These are phyloP conservation scores for Turdus rufiventris DNA, from an alignment of 2,113 vertebrate species.

Conservation along the genomic window DNA sequence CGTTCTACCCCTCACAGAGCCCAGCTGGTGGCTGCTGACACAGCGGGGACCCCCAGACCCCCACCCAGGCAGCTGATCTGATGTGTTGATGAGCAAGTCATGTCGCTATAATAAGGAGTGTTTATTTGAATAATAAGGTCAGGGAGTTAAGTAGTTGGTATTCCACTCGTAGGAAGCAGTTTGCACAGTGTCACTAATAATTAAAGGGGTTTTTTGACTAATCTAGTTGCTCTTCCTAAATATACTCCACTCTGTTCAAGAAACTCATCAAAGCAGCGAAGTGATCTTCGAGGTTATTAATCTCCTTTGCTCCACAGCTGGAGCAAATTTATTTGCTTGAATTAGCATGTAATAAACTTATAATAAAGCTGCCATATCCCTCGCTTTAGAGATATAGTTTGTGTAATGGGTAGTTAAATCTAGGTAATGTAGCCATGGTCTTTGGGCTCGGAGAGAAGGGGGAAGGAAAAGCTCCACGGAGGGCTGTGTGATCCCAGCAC, in stretches of 20 bases:
- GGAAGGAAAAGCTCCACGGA: accelerated
- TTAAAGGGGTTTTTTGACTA: conserved; percentile 83
- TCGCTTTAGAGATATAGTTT: conserved; percentile 48
- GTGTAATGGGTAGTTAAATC: conserved; percentile 57
- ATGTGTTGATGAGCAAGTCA: conserved; percentile 48
- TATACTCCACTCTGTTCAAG: conserved; percentile 78
- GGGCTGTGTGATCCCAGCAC: background rate
- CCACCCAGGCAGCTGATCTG: conserved; percentile 46
- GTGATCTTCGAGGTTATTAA: conserved; percentile 84
- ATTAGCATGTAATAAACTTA: conserved; percentile 84
- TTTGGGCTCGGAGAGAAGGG: background rate
- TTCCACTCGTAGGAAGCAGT: conserved; percentile 77
- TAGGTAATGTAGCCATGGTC: conserved; percentile 14
- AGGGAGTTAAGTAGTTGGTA: conserved; percentile 83
- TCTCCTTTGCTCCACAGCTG: conserved; percentile 80
- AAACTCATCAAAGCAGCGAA: conserved; percentile 81
- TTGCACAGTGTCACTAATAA: conserved; percentile 88
- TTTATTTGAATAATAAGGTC: conserved; percentile 84
- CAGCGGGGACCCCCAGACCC: conserved; percentile 24
- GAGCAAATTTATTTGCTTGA: conserved; percentile 85
- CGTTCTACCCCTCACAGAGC: background rate
- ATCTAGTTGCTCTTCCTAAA: conserved; percentile 83
- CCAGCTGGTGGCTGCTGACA: background rate
- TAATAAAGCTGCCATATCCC: conserved; percentile 74
- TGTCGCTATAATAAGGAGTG: conserved; percentile 67